Conservation (phyloP, 2,113 vertebrate genomes). For the Spermophilus dauricus region DNA sequence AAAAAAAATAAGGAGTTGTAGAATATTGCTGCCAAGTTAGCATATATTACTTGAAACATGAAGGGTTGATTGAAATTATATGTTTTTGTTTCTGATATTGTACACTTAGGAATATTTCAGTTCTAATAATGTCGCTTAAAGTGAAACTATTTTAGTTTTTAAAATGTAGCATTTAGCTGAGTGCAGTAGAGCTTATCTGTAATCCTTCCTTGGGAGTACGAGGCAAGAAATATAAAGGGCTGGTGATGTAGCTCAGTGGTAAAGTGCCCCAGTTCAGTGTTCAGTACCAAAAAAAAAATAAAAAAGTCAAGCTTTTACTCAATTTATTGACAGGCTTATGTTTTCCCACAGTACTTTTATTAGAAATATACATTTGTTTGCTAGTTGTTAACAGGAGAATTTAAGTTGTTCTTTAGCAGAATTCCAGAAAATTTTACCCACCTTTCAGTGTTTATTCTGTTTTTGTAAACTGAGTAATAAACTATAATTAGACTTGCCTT, state of each 20-base stretch:
- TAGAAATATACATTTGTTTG: slow-evolving; percentile 17
- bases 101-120: not conserved
- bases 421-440: not conserved
- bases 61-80: not conserved
- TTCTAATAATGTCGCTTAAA: not conserved
- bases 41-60: not conserved
- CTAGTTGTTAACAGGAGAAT: not conserved
- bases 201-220: too few relatives aligned
- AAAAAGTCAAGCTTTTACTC: not conserved
- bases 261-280: too few relatives aligned
- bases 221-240: too few relatives aligned
- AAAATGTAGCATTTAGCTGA: not conserved
- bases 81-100: slow-evolving; percentile 5
- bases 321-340: not conserved
- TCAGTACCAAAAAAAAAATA: too few relatives aligned
- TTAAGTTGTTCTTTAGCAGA: slow-evolving; percentile 2
- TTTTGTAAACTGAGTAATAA: not conserved
- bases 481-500: slow-evolving; percentile 9
- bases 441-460: not conserved
- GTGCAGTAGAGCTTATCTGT: too few relatives aligned
- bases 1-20: too few relatives aligned
- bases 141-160: not conserved
- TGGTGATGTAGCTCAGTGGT: too few relatives aligned
- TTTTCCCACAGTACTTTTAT: not conserved
- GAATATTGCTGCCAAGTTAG: not conserved